Evolutionary conservation across 2,797 vertebrate genomes (phyloP).

Genomic region (Erethizon dorsatum): DNA sequence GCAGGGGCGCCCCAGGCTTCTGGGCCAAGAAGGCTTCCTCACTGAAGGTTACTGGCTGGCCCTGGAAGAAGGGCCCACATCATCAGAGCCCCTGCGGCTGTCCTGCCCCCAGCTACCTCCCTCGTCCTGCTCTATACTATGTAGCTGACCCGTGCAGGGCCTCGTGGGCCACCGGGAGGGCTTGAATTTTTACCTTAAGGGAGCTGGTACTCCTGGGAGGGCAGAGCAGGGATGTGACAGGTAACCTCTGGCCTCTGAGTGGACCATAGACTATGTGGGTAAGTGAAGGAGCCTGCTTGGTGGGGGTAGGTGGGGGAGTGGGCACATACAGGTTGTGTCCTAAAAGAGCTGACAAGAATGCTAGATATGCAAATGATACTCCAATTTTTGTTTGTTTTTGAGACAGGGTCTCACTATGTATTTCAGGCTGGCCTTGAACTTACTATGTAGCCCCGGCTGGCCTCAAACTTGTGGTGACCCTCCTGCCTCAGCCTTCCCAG

Average conservation of each 20-base stretch:
- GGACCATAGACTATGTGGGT: neutral
- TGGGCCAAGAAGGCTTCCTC: slow-evolving; percentile 93
- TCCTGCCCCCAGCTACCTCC: neutral
- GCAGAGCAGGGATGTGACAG: neutral
- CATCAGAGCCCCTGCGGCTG: neutral
- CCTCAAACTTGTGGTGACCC: neutral
- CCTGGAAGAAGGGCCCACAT: slow-evolving; percentile 85
- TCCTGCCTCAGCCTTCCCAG: neutral
- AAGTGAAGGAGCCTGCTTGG: neutral
- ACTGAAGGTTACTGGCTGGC: slow-evolving; percentile 90
- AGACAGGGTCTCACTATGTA: neutral
- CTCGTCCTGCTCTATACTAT: neutral
- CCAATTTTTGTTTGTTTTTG: neutral
- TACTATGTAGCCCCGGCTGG: neutral
- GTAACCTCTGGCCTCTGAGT: neutral
- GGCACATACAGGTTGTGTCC: too few relatives aligned
- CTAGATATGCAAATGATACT: neutral
- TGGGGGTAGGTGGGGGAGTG: neutral
- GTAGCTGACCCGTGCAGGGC: neutral
- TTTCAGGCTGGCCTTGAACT: neutral
- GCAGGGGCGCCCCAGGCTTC: slow-evolving; percentile 90
- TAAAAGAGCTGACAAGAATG: neutral
- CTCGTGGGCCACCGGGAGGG: neutral
- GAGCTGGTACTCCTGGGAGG: neutral
- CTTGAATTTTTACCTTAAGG: neutral